Percentiles rank a stretch among this genome's conserved stretches.
phyloP scores from a whole-genome alignment of 2,797 vertebrate genomes.

The Typhlichthys eigenmanni region DNA sequence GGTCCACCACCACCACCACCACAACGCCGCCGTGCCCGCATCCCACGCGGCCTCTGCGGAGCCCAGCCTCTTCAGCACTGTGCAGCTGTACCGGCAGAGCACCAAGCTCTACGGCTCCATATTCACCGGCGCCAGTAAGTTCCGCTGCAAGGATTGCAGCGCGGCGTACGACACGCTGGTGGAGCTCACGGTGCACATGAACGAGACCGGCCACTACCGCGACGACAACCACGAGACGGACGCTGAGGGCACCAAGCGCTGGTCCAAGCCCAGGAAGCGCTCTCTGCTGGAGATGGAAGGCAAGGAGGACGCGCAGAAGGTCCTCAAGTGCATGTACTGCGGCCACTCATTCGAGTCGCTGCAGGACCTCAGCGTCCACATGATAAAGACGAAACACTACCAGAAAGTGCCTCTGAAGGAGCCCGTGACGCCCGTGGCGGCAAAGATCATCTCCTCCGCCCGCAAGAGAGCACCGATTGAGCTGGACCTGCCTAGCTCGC shows the following conservation, averaged over 20 bases:
- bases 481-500: constrained; percentile 93
- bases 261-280: constrained; percentile 98
- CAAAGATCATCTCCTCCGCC: constrained; percentile 92
- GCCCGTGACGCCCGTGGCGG: constrained; percentile 93
- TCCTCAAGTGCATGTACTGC: constrained; percentile 99
- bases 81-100: constrained; percentile 97
- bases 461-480: constrained; percentile 92
- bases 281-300: constrained; percentile 98
- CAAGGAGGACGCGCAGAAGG: constrained; percentile 98
- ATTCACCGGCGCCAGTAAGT: constrained; percentile 98
- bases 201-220: constrained; percentile 96
- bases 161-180: constrained; percentile 96
- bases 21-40: constrained; percentile 56
- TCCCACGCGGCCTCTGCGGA: constrained; percentile 46
- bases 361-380: constrained; percentile 97
- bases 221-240: constrained; percentile 98
- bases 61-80: constrained; percentile 95
- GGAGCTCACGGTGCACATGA: constrained; percentile 98
- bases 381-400: constrained; percentile 99
- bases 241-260: constrained; percentile 90
- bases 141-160: constrained; percentile 98
- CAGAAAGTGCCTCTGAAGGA: constrained; percentile 99
- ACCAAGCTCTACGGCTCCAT: constrained; percentile 98
- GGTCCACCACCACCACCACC: constrained; percentile 49
- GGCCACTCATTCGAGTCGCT: constrained; percentile 99